A percentile compares a stretch with the other conserved stretches of the same genome.
phyloP scores from a whole-genome alignment of 2,797 vertebrate genomes.

The Myotis myotis region DNA sequence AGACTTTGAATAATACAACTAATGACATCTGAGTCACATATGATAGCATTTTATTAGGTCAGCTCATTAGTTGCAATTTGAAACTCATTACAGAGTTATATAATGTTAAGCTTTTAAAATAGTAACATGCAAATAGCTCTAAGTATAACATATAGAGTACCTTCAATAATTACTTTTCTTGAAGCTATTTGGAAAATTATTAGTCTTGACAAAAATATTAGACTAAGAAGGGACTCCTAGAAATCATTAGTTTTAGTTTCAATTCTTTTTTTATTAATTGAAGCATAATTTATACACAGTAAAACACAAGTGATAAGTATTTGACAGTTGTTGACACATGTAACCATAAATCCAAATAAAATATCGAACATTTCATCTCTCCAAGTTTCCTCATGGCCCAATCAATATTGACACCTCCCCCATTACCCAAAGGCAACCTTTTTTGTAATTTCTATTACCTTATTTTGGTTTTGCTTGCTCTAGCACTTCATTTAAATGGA shows the following conservation, averaged over 20 bases:
- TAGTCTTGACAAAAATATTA: slow-evolving; percentile 24
- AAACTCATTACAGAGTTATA: slow-evolving; percentile 16
- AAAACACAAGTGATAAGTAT: background rate
- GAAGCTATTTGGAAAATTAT: background rate
- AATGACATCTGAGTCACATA: background rate
- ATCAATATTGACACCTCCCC: background rate
- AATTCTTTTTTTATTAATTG: background rate
- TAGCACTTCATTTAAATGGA: background rate
- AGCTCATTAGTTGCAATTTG: background rate
- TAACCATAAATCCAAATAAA: background rate
- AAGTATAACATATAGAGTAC: background rate
- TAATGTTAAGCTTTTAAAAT: slow-evolving; percentile 37
- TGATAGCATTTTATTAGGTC: slow-evolving; percentile 31
- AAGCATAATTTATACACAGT: background rate
- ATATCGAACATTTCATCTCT: background rate
- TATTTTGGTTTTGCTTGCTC: background rate
- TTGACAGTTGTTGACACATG: background rate
- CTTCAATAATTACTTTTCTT: slow-evolving; percentile 33
- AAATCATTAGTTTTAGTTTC: background rate
- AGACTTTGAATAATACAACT: background rate
- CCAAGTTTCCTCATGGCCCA: background rate
- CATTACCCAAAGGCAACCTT: background rate
- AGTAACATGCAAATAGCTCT: background rate
- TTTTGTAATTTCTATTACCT: background rate
- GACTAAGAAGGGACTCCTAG: background rate